These are phyloP conservation scores for Tor tambroides DNA, from an alignment of 2,113 vertebrate genomes.

Conservation along the genomic window DNA sequence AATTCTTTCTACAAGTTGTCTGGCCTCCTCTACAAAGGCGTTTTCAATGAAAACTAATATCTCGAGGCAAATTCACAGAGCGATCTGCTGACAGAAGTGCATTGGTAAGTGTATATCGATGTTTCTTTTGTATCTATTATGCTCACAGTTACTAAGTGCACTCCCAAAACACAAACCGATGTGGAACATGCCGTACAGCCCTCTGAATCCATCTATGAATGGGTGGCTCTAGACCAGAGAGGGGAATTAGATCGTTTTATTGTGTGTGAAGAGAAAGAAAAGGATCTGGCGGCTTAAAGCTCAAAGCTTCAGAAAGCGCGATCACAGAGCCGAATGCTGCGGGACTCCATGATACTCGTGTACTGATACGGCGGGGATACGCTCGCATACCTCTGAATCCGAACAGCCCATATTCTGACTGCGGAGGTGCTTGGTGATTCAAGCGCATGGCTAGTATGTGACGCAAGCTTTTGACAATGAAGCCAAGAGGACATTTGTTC, in stretches of 20 bases:
- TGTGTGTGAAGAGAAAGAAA: slow-evolving; percentile 19
- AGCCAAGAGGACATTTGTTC: slow-evolving; percentile 53
- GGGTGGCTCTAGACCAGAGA: slow-evolving; percentile 35
- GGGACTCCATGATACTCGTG: slow-evolving; percentile 16
- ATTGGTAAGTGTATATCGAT: slow-evolving; percentile 15
- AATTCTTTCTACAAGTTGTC: not conserved
- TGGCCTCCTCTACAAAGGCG: not conserved
- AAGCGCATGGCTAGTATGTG: slow-evolving; percentile 38
- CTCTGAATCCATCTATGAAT: slow-evolving; percentile 41
- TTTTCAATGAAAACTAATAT: slow-evolving; percentile 6
- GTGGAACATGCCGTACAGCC: not conserved
- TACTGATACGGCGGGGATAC: not conserved
- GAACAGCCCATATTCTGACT: slow-evolving; percentile 13
- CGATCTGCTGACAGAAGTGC: slow-evolving; percentile 31
- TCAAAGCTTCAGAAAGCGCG: slow-evolving; percentile 37
- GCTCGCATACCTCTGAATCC: not conserved
- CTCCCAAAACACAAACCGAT: slow-evolving; percentile 10
- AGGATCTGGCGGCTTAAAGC: not conserved
- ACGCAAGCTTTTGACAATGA: slow-evolving; percentile 36
- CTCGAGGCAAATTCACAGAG: slow-evolving; percentile 22
- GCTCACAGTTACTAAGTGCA: slow-evolving; percentile 25
- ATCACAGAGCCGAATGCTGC: slow-evolving; percentile 21
- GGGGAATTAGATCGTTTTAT: slow-evolving; percentile 36
- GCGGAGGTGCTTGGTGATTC: slow-evolving; percentile 39
- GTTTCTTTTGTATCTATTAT: slow-evolving; percentile 34